Base-by-base conservation (phyloP, 1,140 invertebrate genomes). In the Piezodorus guildinii region DNA sequence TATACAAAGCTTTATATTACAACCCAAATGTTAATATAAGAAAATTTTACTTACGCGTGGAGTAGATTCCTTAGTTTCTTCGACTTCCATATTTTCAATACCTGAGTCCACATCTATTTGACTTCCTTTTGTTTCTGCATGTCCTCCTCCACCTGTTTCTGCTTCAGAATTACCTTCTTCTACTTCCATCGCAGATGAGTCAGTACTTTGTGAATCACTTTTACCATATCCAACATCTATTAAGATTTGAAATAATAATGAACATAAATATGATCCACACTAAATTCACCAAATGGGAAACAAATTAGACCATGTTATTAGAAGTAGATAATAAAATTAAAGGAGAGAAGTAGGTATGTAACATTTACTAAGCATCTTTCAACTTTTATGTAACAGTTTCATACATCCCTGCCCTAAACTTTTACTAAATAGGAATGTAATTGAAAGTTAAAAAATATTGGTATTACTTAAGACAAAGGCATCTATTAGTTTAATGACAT, bases 31-130 rank as follows among this genome's bases (percentile, higher is more conserved):
- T 10, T 39, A 39, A 39, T 1, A 1, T 12, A 6, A 39, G 9
- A 39, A 39, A 21, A 49, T 16, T 62, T 43, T 59, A 68, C 70
- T 70, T 69, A 77, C 75, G 30, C 76, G 70, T 65, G 75, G 76
- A 72, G 74, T 73, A 30, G 74, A 46, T 64, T 65, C 66, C 62
- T 78, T 75, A 4, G 71, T 72, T 62, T 79, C 77, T 23, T 84
- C 82, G 5, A 87, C 84, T 74, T 86, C 85, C 84, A 86, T 88
- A 71, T 82, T 86, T 73, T 86, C 85, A 71, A 87, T 84, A 14
- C 84, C 84, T 49, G 84, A 86, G 75, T 87, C 85, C 45, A 85
- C 83, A 74, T 86, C 84, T 43, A 82, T 77, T 62, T 77, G 74
- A 54, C 72, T 73, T 56, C 46, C 62, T 67, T 69, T 68, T 49